Conservation (phyloP, 2,888 invertebrate genomes). For the Drosophila anceps region DNA sequence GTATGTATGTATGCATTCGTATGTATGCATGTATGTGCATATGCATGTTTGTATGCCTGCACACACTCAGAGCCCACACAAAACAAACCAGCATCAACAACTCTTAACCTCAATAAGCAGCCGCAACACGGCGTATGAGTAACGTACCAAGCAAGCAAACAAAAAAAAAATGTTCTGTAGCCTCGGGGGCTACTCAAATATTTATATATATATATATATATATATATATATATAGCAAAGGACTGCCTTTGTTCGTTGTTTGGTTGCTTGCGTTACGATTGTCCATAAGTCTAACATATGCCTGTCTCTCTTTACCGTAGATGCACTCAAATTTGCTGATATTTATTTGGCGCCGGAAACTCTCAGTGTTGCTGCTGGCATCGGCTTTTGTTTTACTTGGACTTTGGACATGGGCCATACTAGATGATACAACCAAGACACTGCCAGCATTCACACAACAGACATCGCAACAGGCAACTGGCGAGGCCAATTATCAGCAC, state of each 20-base stretch:
- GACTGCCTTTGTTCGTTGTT: conserved; percentile 16
- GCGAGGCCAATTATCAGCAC: conserved; percentile 73
- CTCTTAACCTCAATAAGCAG: conserved; percentile 78
- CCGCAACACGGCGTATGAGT: conserved; percentile 73
- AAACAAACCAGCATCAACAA: conserved; percentile 53
- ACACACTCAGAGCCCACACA: conserved; percentile 32
- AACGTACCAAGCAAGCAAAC: conserved; percentile 37
- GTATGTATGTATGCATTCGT: background rate
- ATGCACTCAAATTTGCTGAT: conserved; percentile 85
- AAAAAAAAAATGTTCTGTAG: conserved; percentile 47
- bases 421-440: conserved; percentile 68
- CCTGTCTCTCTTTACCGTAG: conserved; percentile 58
- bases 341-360: conserved; percentile 84
- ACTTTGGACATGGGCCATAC: conserved; percentile 85
- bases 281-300: conserved; percentile 9
- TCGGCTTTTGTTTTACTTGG: conserved; percentile 81
- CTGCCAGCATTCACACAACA: conserved; percentile 36
- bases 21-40: too few relatives aligned
- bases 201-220: conserved; percentile 66
- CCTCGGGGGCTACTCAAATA: conserved; percentile 77
- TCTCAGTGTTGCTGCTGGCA: conserved; percentile 82
- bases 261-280: background rate
- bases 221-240: conserved; percentile 49
- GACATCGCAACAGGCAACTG: conserved; percentile 19
- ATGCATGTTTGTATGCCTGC: background rate